These are phyloP conservation scores for Orchesella flavescens DNA, from an alignment of 2,888 invertebrate species.

Conservation along the genomic window DNA sequence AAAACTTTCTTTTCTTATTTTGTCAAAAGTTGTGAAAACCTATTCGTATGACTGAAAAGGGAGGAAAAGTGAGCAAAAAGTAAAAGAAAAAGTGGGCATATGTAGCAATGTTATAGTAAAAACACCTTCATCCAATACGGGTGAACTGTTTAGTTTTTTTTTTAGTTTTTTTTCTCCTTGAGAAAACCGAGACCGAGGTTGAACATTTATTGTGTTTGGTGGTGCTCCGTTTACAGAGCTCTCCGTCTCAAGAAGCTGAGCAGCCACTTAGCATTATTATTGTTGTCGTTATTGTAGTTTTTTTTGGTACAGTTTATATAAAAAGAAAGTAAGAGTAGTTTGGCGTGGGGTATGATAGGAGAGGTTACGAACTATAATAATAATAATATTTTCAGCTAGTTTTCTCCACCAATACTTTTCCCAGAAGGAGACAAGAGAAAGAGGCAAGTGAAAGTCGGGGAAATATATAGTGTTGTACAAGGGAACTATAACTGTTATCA, in stretches of 20 bases:
- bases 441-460: neutral
- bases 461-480: neutral
- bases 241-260: constrained; percentile 22
- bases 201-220: constrained; percentile 20
- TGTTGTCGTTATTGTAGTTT: constrained; percentile 33
- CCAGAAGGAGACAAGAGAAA: neutral
- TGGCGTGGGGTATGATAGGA: neutral
- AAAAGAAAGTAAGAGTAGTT: constrained; percentile 12
- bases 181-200: constrained; percentile 29
- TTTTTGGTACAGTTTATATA: neutral
- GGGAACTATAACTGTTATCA: constrained; percentile 20
- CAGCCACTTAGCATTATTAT: constrained; percentile 49
- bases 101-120: constrained; percentile 36
- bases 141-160: constrained; percentile 10
- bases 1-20: constrained; percentile 52
- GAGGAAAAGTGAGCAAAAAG: constrained; percentile 38
- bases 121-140: constrained; percentile 31
- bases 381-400: constrained; percentile 32
- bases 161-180: constrained; percentile 11
- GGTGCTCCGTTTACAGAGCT: constrained; percentile 16
- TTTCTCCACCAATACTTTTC: constrained; percentile 28
- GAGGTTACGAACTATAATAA: constrained; percentile 11
- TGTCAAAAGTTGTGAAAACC: constrained; percentile 51
- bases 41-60: neutral
- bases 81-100: constrained; percentile 32